Base-by-base conservation (phyloP, 2,797 vertebrate genomes). In the Crypturellus tataupa region DNA sequence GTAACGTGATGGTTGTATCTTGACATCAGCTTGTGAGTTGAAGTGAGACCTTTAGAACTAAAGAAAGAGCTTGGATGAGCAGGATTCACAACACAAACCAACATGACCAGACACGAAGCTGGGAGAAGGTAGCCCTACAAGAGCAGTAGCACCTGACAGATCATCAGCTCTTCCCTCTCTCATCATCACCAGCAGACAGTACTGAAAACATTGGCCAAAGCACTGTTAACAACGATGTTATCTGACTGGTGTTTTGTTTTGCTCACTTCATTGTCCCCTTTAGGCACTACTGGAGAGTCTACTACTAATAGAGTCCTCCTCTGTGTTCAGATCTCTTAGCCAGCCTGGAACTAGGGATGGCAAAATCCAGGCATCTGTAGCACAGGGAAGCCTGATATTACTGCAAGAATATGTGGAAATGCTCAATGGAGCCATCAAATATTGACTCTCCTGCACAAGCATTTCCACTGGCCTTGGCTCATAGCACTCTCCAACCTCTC, bases 241-340 rank as follows among this genome's bases (percentile, higher is more conserved):
- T 19, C 12, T 20, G 21, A 3, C 25, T 1, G 0, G 6, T 1
- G 42, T 16, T 67, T 62, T 0, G 1, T 17, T 19, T 31, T 40
- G 19, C 47, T 71, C 37, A 59, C 40, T 72, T 6, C 63, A 58
- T 47, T 14, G 35, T 39, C 58, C 69, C 78, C 35, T 35, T 9
- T 62, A 76, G 51, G 27, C 55, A 44, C 9, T 63, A 7, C 31
- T 70, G 68, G 68, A 70, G 40, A 42, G 13, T 39, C 37, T 42
- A 14, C 40, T 42, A 15, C 31, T 11, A 69, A 19, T 1, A 15
- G 65, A 87, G 20, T 25, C 53, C 27, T 59, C 6, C 60, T 12
- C 6, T 29, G n/a, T 42, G 24, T 27, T 25, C 18, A 1, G 2
- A 37, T 59, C 56, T 69, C 65, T 35, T 10, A 4, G 35, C 3